Evolutionary conservation across 2,797 vertebrate species (phyloP).

Genomic region (Chiroxiphia lanceolata): DNA sequence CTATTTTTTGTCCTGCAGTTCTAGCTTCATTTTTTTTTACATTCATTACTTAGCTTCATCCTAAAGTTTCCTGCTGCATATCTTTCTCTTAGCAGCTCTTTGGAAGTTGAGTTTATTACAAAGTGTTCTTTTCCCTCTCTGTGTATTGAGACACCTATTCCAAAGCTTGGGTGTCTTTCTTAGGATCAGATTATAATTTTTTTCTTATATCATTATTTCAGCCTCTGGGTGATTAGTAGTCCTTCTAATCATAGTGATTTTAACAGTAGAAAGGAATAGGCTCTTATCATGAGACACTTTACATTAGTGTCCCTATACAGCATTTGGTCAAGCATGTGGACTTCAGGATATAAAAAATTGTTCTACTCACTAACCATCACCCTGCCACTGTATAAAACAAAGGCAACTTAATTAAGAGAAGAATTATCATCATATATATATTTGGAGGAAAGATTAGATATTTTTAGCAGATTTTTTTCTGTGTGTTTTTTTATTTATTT

Average conservation of each 20-base stretch:
- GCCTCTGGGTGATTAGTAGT: not conserved
- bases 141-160: not conserved
- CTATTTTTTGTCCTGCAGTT: not conserved
- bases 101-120: not conserved
- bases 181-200: not conserved
- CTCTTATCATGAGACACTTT: not conserved
- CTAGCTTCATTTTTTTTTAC: not conserved
- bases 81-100: not conserved
- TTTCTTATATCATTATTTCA: not conserved
- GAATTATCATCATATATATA: not conserved
- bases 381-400: not conserved
- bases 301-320: not conserved
- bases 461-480: not conserved
- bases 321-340: not conserved
- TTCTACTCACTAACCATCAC: not conserved
- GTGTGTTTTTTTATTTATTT: rapidly evolving
- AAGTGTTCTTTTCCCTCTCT: not conserved
- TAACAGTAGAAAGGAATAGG: not conserved
- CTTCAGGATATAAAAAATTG: not conserved
- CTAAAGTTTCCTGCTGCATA: not conserved
- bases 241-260: not conserved
- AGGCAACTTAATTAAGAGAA: not conserved
- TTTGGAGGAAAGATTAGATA: not conserved
- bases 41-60: not conserved
- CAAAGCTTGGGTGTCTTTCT: not conserved